Base-by-base conservation (phyloP, 37 sponge, comb jelly and placozoan genomes). In the Diacarnus erythraeanus region DNA sequence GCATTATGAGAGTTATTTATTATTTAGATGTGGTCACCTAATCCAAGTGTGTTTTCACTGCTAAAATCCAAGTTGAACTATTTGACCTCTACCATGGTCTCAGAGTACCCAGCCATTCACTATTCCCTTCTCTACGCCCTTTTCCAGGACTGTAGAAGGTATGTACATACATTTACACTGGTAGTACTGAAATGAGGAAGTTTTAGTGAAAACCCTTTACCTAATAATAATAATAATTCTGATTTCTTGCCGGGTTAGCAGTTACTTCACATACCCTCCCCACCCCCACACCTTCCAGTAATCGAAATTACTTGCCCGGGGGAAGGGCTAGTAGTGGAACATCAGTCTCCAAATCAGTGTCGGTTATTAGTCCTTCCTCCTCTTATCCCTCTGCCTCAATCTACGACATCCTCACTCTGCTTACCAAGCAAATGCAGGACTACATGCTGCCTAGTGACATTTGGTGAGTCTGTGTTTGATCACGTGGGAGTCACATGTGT, bases 21-120 rank as follows among this genome's bases (percentile, higher is more conserved):
- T 27, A 23, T 15, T 8, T 59, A 87, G 88, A 80, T 92, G 81
- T 92, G 92, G 92, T 83, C 84, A 0, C 92, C 92, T 26, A 87
- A 61, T 2, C 92, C 92, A 15, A 83, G 84, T 71, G 81, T 87
- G 40, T 87, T 85, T 77, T 72, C 85, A 6, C 63, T 93, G 58
- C 73, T 93, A 33, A 78, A 58, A 38, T 67, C 69, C 18, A 56
- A 61, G 39, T 47, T 92, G 22, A 68, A 57, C 47, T 65, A 58
- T 12, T 78, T 92, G 57, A 56, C 64, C 26, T 67, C 92, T 3
- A 6, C 80, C 26, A 57, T 85, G 43, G 90, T 83, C 20, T 59
- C 80, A 22, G 90, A 89, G 77, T 93, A 86, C 44, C 94, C 94
- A 27, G 64, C 87, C 18, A 64, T 89, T n/a, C 94, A 93, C 69